These are phyloP conservation scores for Arvicanthis niloticus DNA, from an alignment of 2,113 vertebrate species.

Conservation along the genomic window DNA sequence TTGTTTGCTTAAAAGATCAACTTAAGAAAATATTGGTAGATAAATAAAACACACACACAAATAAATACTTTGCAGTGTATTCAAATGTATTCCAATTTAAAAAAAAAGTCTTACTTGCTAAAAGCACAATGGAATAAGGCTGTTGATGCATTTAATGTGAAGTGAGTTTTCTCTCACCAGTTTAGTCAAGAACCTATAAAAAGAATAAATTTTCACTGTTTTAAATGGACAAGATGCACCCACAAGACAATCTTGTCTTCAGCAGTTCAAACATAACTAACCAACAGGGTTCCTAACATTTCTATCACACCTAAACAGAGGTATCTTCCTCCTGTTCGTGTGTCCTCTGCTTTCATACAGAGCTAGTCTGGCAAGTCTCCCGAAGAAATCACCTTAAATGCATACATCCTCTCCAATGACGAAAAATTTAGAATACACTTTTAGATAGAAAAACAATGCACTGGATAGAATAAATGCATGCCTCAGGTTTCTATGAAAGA, in stretches of 20 bases:
- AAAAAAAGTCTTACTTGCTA: background rate
- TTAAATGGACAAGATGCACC: background rate
- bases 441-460: background rate
- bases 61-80: background rate
- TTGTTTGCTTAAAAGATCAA: slow-evolving; percentile 23
- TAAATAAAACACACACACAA: background rate
- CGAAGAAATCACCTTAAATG: slow-evolving; percentile 25
- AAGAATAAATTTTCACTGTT: slow-evolving; percentile 14
- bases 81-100: background rate
- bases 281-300: background rate
- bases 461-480: background rate
- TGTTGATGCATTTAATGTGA: background rate
- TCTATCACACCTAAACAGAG: background rate
- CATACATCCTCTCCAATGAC: background rate
- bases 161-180: slow-evolving; percentile 1
- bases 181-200: background rate
- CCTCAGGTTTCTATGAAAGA: background rate
- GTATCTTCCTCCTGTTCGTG: background rate
- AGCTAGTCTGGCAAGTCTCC: background rate
- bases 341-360: background rate
- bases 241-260: background rate
- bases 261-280: background rate
- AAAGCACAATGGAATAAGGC: background rate
- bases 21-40: background rate
- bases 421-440: background rate